Evolutionary conservation across 2,113 vertebrate genomes (phyloP).

Genomic region (Dendropsophus ebraccatus): DNA sequence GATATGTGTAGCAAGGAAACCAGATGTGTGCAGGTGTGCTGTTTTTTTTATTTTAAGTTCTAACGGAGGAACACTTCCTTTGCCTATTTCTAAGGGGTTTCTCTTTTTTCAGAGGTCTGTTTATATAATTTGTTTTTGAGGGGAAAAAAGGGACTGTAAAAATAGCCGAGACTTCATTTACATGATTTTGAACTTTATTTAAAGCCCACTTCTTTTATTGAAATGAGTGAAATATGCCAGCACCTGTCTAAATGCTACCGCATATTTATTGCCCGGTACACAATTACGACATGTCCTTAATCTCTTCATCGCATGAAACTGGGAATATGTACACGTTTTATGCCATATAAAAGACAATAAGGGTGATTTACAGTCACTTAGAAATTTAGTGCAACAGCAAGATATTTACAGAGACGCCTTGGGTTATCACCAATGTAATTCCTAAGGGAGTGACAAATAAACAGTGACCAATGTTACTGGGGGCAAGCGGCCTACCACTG

Average conservation of each 20-base stretch:
- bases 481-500: too few relatives aligned
- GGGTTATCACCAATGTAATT: too few relatives aligned
- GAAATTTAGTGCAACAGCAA: too few relatives aligned
- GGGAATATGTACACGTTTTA: not conserved
- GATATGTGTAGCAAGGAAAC: conserved; percentile 66
- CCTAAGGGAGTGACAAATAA: too few relatives aligned
- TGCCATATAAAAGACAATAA: too few relatives aligned
- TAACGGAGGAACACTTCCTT: conserved; percentile 64
- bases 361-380: too few relatives aligned
- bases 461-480: too few relatives aligned
- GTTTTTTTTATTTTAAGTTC: conserved; percentile 64
- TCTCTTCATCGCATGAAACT: not conserved
- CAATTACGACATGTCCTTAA: not conserved
- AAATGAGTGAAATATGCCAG: conserved; percentile 58
- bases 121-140: conserved; percentile 67
- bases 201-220: conserved; percentile 54
- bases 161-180: conserved; percentile 61
- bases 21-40: conserved; percentile 74
- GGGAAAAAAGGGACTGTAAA: conserved; percentile 58
- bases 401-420: too few relatives aligned
- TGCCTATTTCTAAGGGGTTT: conserved; percentile 59
- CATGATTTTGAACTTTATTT: conserved; percentile 63
- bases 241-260: conserved; percentile 54
- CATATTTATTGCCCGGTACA: not conserved
- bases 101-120: conserved; percentile 65